Percentiles rank a stretch among this genome's conserved stretches.
Evolutionary conservation across 2,797 vertebrate species (phyloP).

Genomic region (Gorsachius magnificus): DNA sequence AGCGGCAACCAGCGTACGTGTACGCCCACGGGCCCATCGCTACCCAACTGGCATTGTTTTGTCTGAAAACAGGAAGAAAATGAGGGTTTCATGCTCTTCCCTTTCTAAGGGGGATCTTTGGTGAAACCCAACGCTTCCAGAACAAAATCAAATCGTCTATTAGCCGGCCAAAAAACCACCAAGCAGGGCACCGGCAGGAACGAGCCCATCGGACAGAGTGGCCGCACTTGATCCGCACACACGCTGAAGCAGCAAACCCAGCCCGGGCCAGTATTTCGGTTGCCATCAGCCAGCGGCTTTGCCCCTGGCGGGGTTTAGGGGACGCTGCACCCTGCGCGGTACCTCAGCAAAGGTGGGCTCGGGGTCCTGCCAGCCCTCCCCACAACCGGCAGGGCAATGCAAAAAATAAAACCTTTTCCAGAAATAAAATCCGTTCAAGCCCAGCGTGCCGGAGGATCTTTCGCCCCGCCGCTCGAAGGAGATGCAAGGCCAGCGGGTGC

Average conservation of each 20-base stretch:
- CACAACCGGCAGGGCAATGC: neutral
- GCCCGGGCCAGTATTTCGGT: neutral
- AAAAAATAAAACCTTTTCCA: slow-evolving; percentile 20
- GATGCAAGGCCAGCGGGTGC: slow-evolving; percentile 2
- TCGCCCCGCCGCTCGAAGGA: neutral
- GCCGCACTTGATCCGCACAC: neutral
- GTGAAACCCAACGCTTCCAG: neutral
- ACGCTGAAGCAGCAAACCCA: neutral
- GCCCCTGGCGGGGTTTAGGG: fast-evolving
- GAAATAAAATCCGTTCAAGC: too few relatives aligned
- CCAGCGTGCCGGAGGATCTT: neutral
- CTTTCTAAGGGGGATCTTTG: neutral
- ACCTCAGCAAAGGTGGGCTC: fast-evolving
- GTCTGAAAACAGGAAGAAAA: neutral
- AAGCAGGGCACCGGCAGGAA: neutral
- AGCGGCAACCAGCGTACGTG: too few relatives aligned
- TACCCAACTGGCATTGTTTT: neutral
- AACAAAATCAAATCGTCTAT: neutral
- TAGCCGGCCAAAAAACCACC: neutral
- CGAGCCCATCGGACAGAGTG: neutral
- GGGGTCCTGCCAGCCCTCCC: neutral
- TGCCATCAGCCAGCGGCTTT: neutral
- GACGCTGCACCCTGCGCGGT: fast-evolving
- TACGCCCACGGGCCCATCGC: too few relatives aligned
- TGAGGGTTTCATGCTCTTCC: neutral